These are phyloP conservation scores for Drosophila repletoides DNA, from an alignment of 1,140 invertebrate species.

Conservation along the genomic window DNA sequence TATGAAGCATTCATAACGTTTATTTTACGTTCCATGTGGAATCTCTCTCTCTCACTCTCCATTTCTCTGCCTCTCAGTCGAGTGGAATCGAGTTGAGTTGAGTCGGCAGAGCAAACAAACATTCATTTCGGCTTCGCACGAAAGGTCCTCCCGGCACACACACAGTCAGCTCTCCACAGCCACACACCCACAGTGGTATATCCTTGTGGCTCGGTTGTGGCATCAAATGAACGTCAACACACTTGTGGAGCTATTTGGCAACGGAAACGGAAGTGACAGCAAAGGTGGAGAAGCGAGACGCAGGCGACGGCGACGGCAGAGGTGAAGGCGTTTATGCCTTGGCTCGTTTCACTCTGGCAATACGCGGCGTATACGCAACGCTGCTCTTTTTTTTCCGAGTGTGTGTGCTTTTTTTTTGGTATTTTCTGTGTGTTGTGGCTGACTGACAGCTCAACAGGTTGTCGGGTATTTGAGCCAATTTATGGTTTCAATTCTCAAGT, in stretches of 20 bases:
- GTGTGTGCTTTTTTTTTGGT: background rate
- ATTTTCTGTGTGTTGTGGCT: background rate
- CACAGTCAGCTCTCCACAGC: background rate
- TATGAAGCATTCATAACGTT: conserved; percentile 81
- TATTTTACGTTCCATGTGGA: conserved; percentile 57
- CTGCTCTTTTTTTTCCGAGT: conserved; percentile 9
- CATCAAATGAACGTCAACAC: conserved; percentile 48
- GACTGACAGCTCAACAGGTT: conserved; percentile 54
- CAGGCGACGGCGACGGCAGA: background rate
- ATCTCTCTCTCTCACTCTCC: conserved; percentile 6
- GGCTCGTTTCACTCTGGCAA: conserved; percentile 30
- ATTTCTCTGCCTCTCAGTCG: conserved; percentile 4
- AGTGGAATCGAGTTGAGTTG: too few relatives aligned
- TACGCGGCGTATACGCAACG: conserved; percentile 62
- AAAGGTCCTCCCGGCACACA: background rate
- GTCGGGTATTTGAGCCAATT: conserved; percentile 47
- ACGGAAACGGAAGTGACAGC: conserved; percentile 9
- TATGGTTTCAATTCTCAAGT: conserved; percentile 28
- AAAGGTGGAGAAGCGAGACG: background rate
- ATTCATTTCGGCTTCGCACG: conserved; percentile 33
- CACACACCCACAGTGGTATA: background rate
- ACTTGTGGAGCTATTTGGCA: conserved; percentile 59
- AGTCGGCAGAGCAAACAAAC: conserved; percentile 56
- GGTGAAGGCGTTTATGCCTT: conserved; percentile 23
- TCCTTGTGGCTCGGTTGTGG: conserved; percentile 1